These are phyloP conservation scores for Gymnobelideus leadbeateri DNA, from an alignment of 2,113 vertebrate species.

Conservation along the genomic window DNA sequence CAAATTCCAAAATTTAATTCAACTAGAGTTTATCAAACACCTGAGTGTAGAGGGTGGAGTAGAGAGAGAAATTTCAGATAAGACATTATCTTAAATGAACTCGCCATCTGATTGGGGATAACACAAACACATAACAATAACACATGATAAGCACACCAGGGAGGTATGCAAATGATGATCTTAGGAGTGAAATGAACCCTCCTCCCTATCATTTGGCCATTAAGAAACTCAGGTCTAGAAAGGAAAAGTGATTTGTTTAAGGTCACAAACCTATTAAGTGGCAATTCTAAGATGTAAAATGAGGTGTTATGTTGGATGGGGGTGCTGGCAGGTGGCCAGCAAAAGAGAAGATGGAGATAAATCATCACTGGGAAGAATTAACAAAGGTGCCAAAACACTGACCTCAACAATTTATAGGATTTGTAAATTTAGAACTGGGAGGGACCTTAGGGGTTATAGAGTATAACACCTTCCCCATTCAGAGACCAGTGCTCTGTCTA, in stretches of 20 bases:
- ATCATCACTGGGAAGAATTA: background rate
- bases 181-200: background rate
- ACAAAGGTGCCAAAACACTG: background rate
- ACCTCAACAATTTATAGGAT: background rate
- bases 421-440: background rate
- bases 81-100: background rate
- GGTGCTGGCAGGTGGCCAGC: background rate
- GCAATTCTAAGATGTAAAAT: background rate
- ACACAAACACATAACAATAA: background rate
- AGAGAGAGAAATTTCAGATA: background rate
- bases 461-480: background rate
- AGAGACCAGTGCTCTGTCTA: background rate
- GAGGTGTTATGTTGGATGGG: background rate
- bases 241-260: background rate
- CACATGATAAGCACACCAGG: background rate
- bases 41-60: background rate
- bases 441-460: background rate
- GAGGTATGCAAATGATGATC: background rate
- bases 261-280: background rate
- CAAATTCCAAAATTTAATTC: background rate
- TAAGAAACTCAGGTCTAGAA: background rate
- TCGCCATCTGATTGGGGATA: background rate
- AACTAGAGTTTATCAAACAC: background rate
- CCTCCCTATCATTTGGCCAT: background rate
- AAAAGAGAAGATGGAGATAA: background rate